These are phyloP conservation scores for Dysdera silvatica DNA, from an alignment of 1,140 invertebrate species.

Conservation along the genomic window DNA sequence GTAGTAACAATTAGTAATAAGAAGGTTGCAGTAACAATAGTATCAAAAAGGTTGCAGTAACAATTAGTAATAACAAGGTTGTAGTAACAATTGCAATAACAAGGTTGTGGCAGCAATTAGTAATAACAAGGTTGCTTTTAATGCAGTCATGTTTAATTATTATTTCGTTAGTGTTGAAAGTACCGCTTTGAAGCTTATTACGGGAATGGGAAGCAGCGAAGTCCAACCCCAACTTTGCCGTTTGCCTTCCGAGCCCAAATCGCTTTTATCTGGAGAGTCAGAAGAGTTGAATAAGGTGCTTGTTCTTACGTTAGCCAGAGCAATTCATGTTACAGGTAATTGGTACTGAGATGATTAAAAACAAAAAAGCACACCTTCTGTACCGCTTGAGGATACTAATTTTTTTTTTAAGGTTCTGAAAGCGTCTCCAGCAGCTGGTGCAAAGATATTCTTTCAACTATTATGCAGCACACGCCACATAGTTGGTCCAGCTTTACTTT, in stretches of 20 bases:
- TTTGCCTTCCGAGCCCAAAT: constrained; percentile 77
- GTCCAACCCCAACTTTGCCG: constrained; percentile 58
- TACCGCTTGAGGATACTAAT: neutral
- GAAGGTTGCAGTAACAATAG: no score
- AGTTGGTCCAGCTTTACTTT: constrained; percentile 88
- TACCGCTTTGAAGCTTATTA: constrained; percentile 81
- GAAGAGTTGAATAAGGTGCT: constrained; percentile 78
- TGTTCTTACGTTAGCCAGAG: constrained; percentile 83
- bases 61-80: no score
- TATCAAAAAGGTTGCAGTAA: no score
- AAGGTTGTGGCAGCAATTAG: no score
- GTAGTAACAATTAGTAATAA: no score
- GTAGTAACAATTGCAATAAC: no score
- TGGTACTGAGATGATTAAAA: no score
- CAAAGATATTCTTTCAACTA: constrained; percentile 76
- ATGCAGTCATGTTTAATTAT: constrained; percentile 8
- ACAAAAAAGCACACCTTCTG: no score
- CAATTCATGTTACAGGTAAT: constrained; percentile 82
- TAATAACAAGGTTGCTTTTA: no score
- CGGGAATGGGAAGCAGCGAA: constrained; percentile 80
- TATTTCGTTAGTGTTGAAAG: constrained; percentile 68
- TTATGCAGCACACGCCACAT: constrained; percentile 89
- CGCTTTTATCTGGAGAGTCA: constrained; percentile 74
- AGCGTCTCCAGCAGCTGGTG: constrained; percentile 71
- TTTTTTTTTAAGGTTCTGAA: constrained; percentile 44